Conservation (phyloP, 2,113 vertebrate genomes). For the Carlito syrichta region DNA sequence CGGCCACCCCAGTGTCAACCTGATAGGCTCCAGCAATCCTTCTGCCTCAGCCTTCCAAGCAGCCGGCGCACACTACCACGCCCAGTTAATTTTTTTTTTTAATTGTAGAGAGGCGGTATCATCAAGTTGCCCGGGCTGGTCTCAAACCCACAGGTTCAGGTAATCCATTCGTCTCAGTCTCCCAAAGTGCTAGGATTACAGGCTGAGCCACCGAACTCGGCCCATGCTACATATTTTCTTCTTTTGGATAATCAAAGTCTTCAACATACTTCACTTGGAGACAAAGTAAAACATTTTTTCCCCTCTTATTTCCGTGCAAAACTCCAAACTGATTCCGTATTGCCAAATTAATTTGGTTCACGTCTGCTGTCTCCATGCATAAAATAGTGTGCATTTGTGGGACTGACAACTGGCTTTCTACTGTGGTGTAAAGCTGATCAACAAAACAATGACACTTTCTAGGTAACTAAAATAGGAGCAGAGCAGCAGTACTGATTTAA, state of each 20-base stretch:
- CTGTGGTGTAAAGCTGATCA: neutral
- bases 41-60: neutral
- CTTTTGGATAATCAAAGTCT: neutral
- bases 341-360: neutral
- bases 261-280: neutral
- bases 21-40: neutral
- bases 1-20: neutral
- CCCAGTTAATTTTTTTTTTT: neutral
- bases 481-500: constrained; percentile 27
- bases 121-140: neutral
- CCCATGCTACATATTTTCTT: neutral
- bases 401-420: neutral
- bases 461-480: constrained; percentile 11
- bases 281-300: neutral
- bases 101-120: neutral
- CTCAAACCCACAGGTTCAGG: neutral
- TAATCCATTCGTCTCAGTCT: neutral
- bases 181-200: neutral
- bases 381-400: neutral
- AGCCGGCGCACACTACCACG: neutral
- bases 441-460: neutral
- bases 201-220: neutral
- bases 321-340: neutral
- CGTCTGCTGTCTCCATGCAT: neutral
- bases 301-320: neutral